phyloP scores from a whole-genome alignment of 2,113 vertebrate species.

The Erythrolamprus reginae region DNA sequence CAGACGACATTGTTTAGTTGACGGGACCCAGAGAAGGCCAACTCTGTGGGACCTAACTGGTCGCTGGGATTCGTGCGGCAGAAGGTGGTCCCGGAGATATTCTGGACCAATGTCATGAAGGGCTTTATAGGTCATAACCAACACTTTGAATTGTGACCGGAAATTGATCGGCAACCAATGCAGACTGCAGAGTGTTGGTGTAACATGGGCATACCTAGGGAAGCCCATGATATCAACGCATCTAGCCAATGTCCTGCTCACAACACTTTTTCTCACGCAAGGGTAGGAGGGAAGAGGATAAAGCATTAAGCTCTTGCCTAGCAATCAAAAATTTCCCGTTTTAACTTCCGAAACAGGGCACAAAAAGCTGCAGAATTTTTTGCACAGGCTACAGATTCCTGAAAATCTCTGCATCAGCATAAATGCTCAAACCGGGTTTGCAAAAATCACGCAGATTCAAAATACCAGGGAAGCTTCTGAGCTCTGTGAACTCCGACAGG shows the following conservation, averaged over 20 bases:
- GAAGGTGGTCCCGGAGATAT: too few relatives aligned
- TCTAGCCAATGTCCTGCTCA: neutral
- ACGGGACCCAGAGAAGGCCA: too few relatives aligned
- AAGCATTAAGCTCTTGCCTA: neutral
- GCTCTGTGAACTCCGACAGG: neutral
- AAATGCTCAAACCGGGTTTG: neutral
- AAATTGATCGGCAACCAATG: too few relatives aligned
- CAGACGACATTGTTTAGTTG: too few relatives aligned
- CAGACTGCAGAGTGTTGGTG: too few relatives aligned
- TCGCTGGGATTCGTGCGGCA: too few relatives aligned
- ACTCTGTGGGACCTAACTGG: too few relatives aligned
- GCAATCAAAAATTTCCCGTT: neutral
- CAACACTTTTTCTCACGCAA: neutral
- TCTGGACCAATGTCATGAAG: too few relatives aligned
- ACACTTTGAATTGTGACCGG: too few relatives aligned
- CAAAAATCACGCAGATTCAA: neutral
- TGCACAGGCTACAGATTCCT: neutral
- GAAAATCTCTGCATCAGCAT: neutral
- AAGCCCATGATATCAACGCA: neutral
- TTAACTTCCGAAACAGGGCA: neutral
- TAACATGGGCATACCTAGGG: too few relatives aligned
- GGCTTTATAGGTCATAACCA: too few relatives aligned
- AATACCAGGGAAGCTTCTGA: neutral
- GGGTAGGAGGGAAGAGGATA: neutral
- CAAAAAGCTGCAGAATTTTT: neutral